A percentile compares a stretch with the other conserved stretches of the same genome.
These are phyloP conservation scores for Adoxophyes honmai DNA, from an alignment of 1,140 invertebrate species.

Conservation along the genomic window DNA sequence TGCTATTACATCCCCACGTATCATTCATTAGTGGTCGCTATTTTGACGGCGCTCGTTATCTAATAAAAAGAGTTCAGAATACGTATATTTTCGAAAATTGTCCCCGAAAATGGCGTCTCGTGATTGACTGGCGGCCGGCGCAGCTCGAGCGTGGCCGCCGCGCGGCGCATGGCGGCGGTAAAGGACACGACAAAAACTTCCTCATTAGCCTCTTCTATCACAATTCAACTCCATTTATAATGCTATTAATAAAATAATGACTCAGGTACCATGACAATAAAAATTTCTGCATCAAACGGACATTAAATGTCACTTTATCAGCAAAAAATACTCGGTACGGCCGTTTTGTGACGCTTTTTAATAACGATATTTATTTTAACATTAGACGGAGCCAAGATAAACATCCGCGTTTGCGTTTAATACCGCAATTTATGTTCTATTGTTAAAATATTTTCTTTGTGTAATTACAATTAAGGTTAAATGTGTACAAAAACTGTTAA, in stretches of 20 bases:
- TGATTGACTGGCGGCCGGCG: conserved; percentile 18
- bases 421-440: conserved; percentile 23
- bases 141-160: conserved; percentile 15
- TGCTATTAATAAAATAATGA: conserved; percentile 68
- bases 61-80: conserved; percentile 29
- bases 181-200: conserved; percentile 55
- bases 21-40: conserved; percentile 20
- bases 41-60: conserved; percentile 22
- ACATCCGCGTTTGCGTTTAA: conserved; percentile 18
- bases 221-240: conserved; percentile 63
- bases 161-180: conserved; percentile 22
- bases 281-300: conserved; percentile 51
- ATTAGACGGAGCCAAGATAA: conserved; percentile 35
- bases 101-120: conserved; percentile 23
- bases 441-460: conserved; percentile 15
- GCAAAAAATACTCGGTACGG: conserved; percentile 35
- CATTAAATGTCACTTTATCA: conserved; percentile 63
- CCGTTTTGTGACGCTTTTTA: conserved; percentile 41
- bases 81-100: conserved; percentile 27
- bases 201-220: conserved; percentile 53
- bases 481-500: too few relatives aligned
- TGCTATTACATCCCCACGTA: conserved; percentile 19
- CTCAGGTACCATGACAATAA: conserved; percentile 38
- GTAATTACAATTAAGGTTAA: too few relatives aligned
- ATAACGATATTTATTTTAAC: conserved; percentile 60